These are phyloP conservation scores for Netelia fuscicornis DNA, from an alignment of 2,888 invertebrate species.

Conservation along the genomic window DNA sequence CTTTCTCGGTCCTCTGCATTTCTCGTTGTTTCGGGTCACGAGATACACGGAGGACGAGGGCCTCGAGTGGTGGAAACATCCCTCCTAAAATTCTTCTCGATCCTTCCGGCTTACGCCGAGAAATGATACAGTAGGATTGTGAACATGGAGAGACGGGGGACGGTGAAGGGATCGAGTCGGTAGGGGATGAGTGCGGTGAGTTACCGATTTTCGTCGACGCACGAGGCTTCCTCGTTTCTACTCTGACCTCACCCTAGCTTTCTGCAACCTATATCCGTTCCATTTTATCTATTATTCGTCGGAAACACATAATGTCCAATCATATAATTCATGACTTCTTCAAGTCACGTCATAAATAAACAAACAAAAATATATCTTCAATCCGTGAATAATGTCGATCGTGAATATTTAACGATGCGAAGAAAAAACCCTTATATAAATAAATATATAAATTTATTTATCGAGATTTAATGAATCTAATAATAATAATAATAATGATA, in stretches of 20 bases:
- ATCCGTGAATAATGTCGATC: conserved; percentile 18
- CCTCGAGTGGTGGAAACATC: neutral
- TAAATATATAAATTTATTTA: too few species aligned
- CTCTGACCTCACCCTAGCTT: neutral
- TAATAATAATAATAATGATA: too few species aligned
- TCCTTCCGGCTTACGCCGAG: conserved; percentile 17
- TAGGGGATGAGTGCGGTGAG: conserved; percentile 1
- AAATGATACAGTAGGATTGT: neutral
- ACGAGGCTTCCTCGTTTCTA: neutral
- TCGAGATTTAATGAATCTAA: too few species aligned
- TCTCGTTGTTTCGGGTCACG: conserved; percentile 33
- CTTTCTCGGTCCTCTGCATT: neutral
- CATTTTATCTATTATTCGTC: neutral
- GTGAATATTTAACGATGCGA: conserved; percentile 2
- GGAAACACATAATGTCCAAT: neutral
- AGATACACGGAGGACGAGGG: neutral
- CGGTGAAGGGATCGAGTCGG: too few species aligned
- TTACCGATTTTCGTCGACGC: neutral
- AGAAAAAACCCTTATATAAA: neutral
- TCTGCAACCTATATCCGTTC: conserved; percentile 9
- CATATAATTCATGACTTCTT: conserved; percentile 5
- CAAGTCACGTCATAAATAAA: conserved; percentile 16
- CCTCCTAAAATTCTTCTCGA: conserved; percentile 18
- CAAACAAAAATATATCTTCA: conserved; percentile 1
- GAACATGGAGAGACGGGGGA: neutral